These are phyloP conservation scores for Peromyscus nudipes DNA, from an alignment of 2,797 vertebrate genomes.

Conservation along the genomic window DNA sequence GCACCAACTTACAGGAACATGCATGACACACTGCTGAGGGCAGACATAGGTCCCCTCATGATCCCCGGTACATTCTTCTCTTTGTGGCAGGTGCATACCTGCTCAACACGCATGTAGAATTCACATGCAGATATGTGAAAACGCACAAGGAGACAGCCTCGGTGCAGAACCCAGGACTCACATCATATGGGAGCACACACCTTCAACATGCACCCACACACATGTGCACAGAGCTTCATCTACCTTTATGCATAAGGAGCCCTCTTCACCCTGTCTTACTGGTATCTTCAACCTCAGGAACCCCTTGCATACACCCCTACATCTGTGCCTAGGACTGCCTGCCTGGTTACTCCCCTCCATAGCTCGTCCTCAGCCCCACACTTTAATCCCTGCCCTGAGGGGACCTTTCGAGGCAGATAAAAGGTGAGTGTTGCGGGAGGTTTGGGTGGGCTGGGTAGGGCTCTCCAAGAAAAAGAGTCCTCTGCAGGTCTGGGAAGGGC, in stretches of 20 bases:
- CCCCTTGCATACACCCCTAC: background rate
- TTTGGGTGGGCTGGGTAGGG: background rate
- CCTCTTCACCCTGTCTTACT: background rate
- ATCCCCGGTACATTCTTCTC: background rate
- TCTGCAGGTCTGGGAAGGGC: constrained; percentile 19
- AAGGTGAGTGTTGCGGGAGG: constrained; percentile 34
- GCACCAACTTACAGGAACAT: constrained; percentile 70
- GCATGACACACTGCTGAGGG: constrained; percentile 54
- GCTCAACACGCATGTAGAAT: constrained; percentile 38
- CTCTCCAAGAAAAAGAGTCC: background rate
- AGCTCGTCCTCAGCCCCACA: background rate
- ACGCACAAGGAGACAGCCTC: constrained; percentile 10
- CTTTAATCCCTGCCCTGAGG: background rate
- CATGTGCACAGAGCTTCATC: constrained; percentile 38
- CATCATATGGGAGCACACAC: background rate
- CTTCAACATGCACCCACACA: background rate
- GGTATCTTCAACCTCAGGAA: background rate
- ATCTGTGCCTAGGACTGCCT: background rate
- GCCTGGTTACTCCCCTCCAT: background rate
- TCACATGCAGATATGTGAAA: constrained; percentile 15
- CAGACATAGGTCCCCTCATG: constrained; percentile 36
- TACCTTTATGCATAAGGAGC: background rate
- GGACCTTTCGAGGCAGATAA: constrained; percentile 33
- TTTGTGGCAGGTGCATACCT: constrained; percentile 45
- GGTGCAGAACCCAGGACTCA: constrained; percentile 14